phyloP scores from a whole-genome alignment of 2,888 invertebrate genomes.

The Catocala nupta region DNA sequence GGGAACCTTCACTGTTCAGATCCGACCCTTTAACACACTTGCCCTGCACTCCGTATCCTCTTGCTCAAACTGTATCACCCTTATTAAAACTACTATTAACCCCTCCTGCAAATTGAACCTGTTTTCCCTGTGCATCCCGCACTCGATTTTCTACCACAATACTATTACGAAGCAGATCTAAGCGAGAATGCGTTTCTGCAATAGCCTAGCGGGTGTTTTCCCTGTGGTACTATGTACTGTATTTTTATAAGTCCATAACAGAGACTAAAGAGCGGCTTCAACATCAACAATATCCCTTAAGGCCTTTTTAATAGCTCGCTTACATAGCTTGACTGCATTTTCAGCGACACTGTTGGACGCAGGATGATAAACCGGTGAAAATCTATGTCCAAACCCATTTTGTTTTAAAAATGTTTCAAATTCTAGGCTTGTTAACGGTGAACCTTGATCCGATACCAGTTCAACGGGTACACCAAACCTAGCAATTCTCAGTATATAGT shows the following conservation, averaged over 20 bases:
- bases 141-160: background rate
- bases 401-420: background rate
- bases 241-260: background rate
- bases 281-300: background rate
- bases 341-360: no score
- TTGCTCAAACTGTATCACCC: background rate
- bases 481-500: no score
- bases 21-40: background rate
- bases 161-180: background rate
- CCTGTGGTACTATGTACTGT: background rate
- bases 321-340: no score
- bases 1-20: no score
- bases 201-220: background rate
- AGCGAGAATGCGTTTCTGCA: background rate
- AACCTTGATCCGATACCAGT: background rate
- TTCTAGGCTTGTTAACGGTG: background rate
- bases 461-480: background rate
- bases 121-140: background rate
- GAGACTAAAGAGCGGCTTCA: background rate
- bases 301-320: no score
- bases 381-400: background rate
- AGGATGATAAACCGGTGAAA: slow-evolving; percentile 1
- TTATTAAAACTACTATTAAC: background rate
- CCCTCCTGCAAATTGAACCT: slow-evolving; percentile 1
- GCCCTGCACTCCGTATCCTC: background rate